These are phyloP conservation scores for Agapornis canus DNA, from an alignment of 2,797 vertebrate species.

Conservation along the genomic window DNA sequence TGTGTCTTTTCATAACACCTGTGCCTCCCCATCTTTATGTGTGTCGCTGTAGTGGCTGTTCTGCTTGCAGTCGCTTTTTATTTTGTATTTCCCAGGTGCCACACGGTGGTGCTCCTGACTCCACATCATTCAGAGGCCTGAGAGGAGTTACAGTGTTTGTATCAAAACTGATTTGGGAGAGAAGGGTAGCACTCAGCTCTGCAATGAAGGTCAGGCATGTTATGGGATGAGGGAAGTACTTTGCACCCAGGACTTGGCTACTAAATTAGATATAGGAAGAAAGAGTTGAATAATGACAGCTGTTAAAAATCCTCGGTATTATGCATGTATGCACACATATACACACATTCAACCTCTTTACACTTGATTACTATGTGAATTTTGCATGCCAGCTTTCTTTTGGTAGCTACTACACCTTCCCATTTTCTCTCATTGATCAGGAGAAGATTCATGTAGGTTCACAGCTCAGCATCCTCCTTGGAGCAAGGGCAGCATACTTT, in stretches of 20 bases:
- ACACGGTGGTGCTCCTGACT: slow-evolving; percentile 29
- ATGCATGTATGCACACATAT: not conserved
- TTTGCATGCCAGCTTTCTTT: not conserved
- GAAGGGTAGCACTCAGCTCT: not conserved
- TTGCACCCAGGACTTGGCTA: not conserved
- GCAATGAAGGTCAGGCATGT: not conserved
- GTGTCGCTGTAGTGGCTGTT: not conserved
- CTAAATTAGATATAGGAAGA: not conserved
- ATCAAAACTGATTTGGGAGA: not conserved
- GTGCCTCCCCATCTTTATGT: not conserved
- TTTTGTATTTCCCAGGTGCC: not conserved
- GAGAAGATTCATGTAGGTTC: not conserved
- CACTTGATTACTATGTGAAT: not conserved
- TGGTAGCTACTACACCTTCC: not conserved
- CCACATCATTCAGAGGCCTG: not conserved
- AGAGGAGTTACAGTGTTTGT: not conserved
- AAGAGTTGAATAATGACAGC: not conserved
- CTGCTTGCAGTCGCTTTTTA: not conserved
- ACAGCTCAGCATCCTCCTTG: not conserved
- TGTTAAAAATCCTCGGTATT: not conserved
- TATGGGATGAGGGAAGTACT: not conserved
- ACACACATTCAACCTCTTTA: not conserved
- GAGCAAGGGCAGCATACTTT: not conserved
- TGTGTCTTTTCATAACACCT: not conserved
- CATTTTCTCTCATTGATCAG: not conserved